Evolutionary conservation across 1,140 invertebrate genomes (phyloP), one percentile per base, ranked within the genome.

Genomic region (Achroia grisella): DNA sequence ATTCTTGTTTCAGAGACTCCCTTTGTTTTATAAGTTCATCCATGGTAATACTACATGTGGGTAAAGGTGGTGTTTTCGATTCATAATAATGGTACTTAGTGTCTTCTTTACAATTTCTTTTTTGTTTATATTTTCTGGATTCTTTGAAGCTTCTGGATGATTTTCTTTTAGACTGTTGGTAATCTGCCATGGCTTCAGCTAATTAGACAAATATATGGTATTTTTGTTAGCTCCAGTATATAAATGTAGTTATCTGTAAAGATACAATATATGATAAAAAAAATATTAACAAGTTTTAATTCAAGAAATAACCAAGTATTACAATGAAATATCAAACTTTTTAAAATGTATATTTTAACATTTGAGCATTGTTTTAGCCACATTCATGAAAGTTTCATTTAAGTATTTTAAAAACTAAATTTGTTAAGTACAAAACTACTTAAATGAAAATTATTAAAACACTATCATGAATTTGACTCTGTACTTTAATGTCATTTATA

Each of bases 11-110:
- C 30, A 84, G 48, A 34, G 55, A 49, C 48, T 80, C 51, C 53
- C 76, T 69, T 53, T 75, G 56, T 62, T 70, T 73, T 39, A 84
- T 44, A 31, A 84, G 56, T 47, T 78, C 72, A 47, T 76, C 67
- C 28, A 80, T 65, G 35, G 54, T 72, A 15, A 44, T 41, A 23
- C 28, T 49, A 32, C 44, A 57, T 41, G 46, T 46, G n/a, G 76
- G 74, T 32, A 80, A 52, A 52, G 80, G 79, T 49, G 79, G 79
- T 46, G 79, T 84, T 56, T 54, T 74, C 11, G 70, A 59, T 42
- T 79, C 76, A 27, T 42, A 13, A 30, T 35, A 14, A 37, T 45
- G 34, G 44, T 51, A 34, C 40, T 62, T 64, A 14, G 35, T 43
- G 31, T 59, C 27, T 39, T 59, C 39, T 30, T 37, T 50, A 44